These are phyloP conservation scores for Cynopterus brachyotis DNA, from an alignment of 2,113 vertebrate species.

Conservation along the genomic window DNA sequence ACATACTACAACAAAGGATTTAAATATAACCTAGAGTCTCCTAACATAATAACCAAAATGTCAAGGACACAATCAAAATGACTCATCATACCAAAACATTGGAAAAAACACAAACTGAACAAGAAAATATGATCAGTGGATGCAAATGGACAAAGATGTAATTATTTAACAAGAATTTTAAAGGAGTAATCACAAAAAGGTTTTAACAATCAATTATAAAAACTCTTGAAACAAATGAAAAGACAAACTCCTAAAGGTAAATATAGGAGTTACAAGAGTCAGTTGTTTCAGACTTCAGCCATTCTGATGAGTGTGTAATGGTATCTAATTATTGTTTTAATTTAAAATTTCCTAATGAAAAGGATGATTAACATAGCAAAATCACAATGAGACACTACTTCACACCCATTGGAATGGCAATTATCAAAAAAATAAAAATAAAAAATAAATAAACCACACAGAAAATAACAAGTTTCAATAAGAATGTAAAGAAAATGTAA, in stretches of 20 bases:
- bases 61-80: neutral
- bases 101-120: neutral
- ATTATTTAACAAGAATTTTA: conserved; percentile 11
- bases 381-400: neutral
- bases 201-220: neutral
- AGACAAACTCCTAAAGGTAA: neutral
- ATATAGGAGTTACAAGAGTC: neutral
- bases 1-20: neutral
- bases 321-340: neutral
- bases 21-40: neutral
- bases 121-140: neutral
- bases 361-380: neutral
- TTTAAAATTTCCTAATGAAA: neutral
- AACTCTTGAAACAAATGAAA: conserved; percentile 1
- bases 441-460: neutral
- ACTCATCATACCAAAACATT: neutral
- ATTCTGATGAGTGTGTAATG: neutral
- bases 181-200: neutral
- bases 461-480: neutral
- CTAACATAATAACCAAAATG: neutral
- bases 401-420: neutral
- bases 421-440: neutral
- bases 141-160: neutral
- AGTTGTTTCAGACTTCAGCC: neutral
- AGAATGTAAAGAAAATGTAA: neutral